Evolutionary conservation across 2,113 vertebrate genomes (phyloP), one percentile per base, ranked within the genome.

Genomic region (Polypterus senegalus): DNA sequence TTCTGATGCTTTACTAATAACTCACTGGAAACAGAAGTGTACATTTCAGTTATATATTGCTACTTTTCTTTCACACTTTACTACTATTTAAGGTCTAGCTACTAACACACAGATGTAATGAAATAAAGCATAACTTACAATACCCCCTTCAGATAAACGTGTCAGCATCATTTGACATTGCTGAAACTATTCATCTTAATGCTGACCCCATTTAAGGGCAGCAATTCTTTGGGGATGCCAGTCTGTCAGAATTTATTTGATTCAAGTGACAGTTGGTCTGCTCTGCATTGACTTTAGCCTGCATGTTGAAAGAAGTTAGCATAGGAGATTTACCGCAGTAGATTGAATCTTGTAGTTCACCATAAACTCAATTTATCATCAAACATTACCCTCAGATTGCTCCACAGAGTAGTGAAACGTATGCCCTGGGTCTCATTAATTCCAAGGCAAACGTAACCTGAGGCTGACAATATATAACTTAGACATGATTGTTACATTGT

Each of bases 311-410:
- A 71, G 72, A 84, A 80, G 74, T 78, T 78, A 76, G 76, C 68
- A 75, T 77, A 71, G 69, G 71, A 83, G 81, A 87, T 89, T 88
- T 88, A 87, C 70, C 73, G 71, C 68, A 64, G 68, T 70, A 83
- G 77, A 86, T 75, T 78, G 74, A 85, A 84, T 83, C 79, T 77
- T 88, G 78, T 69, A 79, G 77, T 75, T 83, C 77, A 66, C 73
- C 47, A 78, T 84, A 85, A 86, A 86, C 78, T 74, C 71, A 78
- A 83, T 91, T 87, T 87, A 86, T 91, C 88, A 87, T 82, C 61
- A 79, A 60, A 69, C 64, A 85, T 84, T 87, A 79, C 77, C 69
- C 79, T 79, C 75, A 77, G 74, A 75, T 80, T 73, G 74, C 70
- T 81, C 68, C 76, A 78, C 71, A 72, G 1, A 1, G 68, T 66